Conservation (phyloP, 1,140 invertebrate genomes). For the Watersipora subatra region DNA sequence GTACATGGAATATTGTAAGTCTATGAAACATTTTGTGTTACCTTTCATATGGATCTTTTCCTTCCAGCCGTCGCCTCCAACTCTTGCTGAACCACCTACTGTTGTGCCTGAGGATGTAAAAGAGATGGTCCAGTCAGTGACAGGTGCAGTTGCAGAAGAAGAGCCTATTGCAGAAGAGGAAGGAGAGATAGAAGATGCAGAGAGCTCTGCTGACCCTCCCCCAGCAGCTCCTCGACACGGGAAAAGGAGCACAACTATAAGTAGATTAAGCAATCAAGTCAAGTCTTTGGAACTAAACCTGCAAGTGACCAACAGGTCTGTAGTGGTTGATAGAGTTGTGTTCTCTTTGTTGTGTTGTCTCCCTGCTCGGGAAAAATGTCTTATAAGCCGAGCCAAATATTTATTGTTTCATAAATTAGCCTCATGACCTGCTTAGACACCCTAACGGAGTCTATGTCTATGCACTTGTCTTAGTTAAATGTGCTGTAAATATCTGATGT, state of each 20-base stretch:
- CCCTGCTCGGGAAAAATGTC: too few relatives aligned
- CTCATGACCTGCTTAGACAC: too few relatives aligned
- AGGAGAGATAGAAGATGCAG: slow-evolving; percentile 14
- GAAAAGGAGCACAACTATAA: slow-evolving; percentile 86
- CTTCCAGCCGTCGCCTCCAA: slow-evolving; percentile 10
- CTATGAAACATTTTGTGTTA: too few relatives aligned
- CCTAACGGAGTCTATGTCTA: too few relatives aligned
- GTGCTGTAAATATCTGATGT: too few relatives aligned
- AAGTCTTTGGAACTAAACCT: slow-evolving; percentile 90
- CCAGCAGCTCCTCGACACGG: neutral
- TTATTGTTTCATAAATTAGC: too few relatives aligned
- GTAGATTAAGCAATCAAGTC: slow-evolving; percentile 83
- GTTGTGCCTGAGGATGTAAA: neutral
- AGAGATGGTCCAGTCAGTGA: neutral
- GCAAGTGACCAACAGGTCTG: slow-evolving; percentile 65
- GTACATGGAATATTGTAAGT: too few relatives aligned
- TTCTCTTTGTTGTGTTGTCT: too few relatives aligned
- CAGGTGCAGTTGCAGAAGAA: neutral
- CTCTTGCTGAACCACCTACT: neutral
- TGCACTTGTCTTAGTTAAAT: too few relatives aligned
- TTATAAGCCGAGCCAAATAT: too few relatives aligned
- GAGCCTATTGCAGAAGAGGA: slow-evolving; percentile 3
- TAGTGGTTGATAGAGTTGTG: neutral
- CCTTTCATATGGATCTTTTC: too few relatives aligned
- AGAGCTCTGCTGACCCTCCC: slow-evolving; percentile 10